Evolutionary conservation across 1,140 invertebrate genomes (phyloP), one percentile per base, ranked within the genome.

Genomic region (Penaeus vannamei): DNA sequence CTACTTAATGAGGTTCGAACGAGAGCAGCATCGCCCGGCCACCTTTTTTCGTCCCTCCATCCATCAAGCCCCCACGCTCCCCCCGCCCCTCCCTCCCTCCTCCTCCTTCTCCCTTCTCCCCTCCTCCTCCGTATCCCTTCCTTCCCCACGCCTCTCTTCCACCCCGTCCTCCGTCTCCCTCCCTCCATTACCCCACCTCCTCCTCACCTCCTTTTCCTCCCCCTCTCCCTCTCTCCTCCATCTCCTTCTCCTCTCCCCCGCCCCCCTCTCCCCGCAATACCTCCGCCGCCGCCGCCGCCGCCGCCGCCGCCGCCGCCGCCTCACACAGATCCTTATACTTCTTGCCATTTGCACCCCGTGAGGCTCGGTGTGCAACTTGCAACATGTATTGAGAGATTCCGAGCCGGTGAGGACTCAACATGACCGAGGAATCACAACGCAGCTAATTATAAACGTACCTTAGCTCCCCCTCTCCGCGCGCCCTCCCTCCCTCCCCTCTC

Each of bases 361-460:
- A 53, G 53, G 53, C 53, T 53, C 53, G 53, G 53, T 53, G 53
- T 53, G 53, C 53, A 53, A 53, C 53, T 53, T 53, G 53, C 53
- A 53, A 53, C 53, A 53, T 53, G 53, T 53, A 53, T 53, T 53
- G 53, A 76, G 72, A 76, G 29, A 36, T 76, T 76, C 42, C 29
- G 72, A 76, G 72, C 29, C 72, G 72, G 29, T 29, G 72, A 76
- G 42, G 42, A 76, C 72, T 53, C 29, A 76, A 76, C 72, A 76
- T 32, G 72, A 76, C 29, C n/a, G 72, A 36, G 72, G 72, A 36
- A 76, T 29, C 19, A 76, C 29, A 76, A 36, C 29, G 29, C 29
- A 76, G 72, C 29, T 36, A 76, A 76, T 76, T 76, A 76, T 76
- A 76, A 76, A 76, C 72, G 72, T 76, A 76, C 72, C 72, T 76